phyloP scores from a whole-genome alignment of 37 sponge, comb jelly and placozoan genomes.

The Ianthella basta region DNA sequence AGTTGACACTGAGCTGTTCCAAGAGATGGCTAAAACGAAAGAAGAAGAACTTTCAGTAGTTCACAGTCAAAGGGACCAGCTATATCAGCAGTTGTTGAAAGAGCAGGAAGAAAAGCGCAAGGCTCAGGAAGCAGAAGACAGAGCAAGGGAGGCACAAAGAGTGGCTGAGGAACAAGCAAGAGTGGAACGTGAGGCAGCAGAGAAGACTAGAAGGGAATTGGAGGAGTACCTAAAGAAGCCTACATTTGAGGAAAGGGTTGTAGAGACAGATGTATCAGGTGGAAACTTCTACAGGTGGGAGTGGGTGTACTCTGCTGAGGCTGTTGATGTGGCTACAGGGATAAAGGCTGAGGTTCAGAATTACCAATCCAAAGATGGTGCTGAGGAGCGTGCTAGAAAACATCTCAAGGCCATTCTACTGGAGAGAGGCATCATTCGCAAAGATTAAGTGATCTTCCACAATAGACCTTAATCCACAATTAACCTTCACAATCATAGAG shows the following conservation, averaged over 20 bases:
- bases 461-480: no score
- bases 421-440: conserved; percentile 21
- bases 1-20: background rate
- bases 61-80: background rate
- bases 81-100: background rate
- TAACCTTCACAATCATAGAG: no score
- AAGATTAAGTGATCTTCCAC: background rate
- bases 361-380: conserved; percentile 18
- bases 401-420: conserved; percentile 23
- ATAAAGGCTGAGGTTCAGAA: background rate
- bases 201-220: background rate
- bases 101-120: background rate
- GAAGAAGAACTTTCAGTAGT: background rate
- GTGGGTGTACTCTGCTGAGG: background rate
- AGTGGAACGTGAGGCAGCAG: background rate
- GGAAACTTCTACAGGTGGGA: conserved; percentile 2
- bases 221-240: conserved; percentile 24
- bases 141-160: background rate
- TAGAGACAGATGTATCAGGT: background rate
- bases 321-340: conserved; percentile 4
- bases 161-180: background rate
- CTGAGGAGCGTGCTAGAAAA: background rate
- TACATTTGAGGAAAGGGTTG: background rate
- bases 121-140: background rate
- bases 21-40: background rate